These are phyloP conservation scores for Nipponia nippon DNA, from an alignment of 2,113 vertebrate species.

Conservation along the genomic window DNA sequence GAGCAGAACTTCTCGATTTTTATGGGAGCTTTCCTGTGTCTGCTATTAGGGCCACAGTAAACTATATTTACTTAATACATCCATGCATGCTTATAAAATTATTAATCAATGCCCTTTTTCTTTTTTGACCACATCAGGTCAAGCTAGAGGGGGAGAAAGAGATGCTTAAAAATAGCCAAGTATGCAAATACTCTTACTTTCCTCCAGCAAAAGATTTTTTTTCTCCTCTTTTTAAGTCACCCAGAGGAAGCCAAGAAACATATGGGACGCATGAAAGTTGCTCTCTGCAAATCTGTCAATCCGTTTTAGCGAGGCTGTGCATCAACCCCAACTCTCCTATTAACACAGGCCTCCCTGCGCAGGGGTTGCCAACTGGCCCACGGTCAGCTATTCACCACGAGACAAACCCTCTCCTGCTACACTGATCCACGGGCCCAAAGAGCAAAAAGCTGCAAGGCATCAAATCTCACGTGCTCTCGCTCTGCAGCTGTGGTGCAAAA, in stretches of 20 bases:
- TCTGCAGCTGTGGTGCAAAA: not conserved
- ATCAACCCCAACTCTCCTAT: not conserved
- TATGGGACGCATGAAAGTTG: constrained; percentile 25
- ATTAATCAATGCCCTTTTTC: not conserved
- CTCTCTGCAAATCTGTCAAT: constrained; percentile 27
- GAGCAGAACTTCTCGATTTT: not conserved
- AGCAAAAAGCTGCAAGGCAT: not conserved
- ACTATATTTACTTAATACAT: not conserved
- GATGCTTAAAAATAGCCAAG: not conserved
- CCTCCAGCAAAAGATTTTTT: not conserved
- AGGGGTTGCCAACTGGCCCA: not conserved
- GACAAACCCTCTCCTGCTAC: not conserved
- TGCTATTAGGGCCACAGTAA: not conserved
- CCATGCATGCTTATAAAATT: not conserved
- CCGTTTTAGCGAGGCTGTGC: not conserved
- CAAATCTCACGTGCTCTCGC: accelerated
- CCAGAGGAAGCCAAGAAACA: constrained; percentile 9
- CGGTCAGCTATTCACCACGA: not conserved
- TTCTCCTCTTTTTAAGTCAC: not conserved
- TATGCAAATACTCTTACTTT: not conserved
- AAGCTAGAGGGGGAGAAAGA: not conserved
- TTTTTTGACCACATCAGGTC: not conserved
- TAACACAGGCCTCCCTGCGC: not conserved
- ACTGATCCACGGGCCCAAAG: accelerated
- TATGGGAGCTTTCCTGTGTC: not conserved